Conservation (phyloP, 2,888 invertebrate genomes). For the Cantharis rufa region DNA sequence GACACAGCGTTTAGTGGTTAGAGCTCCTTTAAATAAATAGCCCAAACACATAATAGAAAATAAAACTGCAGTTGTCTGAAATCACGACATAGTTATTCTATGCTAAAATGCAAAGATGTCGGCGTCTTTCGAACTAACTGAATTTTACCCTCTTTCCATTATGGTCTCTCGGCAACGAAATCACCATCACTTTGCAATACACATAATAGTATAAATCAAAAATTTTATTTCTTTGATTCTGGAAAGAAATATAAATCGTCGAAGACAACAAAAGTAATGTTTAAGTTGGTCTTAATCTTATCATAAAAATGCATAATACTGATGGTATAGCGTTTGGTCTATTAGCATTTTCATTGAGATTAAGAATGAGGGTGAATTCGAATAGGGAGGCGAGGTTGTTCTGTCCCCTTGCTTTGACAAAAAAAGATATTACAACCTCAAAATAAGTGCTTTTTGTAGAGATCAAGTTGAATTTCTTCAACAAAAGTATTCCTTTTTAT, state of each 20-base stretch:
- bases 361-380: neutral
- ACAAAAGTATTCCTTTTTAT: neutral
- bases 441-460: neutral
- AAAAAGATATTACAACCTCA: neutral
- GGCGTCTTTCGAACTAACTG: too few relatives aligned
- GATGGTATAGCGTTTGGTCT: neutral
- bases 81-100: too few relatives aligned
- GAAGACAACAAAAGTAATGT: neutral
- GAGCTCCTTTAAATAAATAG: too few relatives aligned
- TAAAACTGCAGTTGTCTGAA: too few relatives aligned
- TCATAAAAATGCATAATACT: neutral
- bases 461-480: neutral
- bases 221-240: neutral
- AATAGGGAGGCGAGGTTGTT: neutral
- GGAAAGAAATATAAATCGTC: neutral
- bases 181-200: too few relatives aligned
- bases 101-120: too few relatives aligned
- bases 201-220: neutral
- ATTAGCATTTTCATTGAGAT: neutral
- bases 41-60: too few relatives aligned
- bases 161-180: too few relatives aligned
- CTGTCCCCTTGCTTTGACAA: neutral
- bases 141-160: too few relatives aligned
- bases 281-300: neutral
- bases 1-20: too few relatives aligned